phyloP scores from a whole-genome alignment of 2,888 invertebrate genomes.

The Lithophane socia region DNA sequence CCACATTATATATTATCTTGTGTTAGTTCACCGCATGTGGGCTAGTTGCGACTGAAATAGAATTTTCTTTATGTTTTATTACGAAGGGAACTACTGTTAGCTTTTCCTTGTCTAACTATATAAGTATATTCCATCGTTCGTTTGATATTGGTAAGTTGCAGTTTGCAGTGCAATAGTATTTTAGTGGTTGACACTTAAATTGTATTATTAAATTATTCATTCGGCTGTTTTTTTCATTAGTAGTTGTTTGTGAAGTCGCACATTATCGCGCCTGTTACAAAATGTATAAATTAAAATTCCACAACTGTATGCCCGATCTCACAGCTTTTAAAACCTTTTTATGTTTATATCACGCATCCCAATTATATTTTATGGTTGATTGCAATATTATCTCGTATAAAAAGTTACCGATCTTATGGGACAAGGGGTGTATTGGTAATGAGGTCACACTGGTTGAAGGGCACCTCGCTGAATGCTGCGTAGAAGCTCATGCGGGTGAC shows the following conservation, averaged over 20 bases:
- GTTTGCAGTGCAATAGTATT: neutral
- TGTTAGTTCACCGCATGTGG: conserved; percentile 44
- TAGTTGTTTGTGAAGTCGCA: neutral
- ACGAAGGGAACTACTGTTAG: conserved; percentile 1
- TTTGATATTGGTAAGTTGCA: neutral
- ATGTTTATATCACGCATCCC: neutral
- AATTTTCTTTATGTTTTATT: conserved; percentile 47
- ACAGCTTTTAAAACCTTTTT: neutral
- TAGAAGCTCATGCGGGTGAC: conserved; percentile 18
- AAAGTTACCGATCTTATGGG: conserved; percentile 27
- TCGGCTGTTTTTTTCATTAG: neutral
- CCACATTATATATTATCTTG: conserved; percentile 36
- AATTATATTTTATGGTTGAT: conserved; percentile 4
- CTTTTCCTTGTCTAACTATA: conserved; percentile 7
- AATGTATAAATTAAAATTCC: conserved; percentile 14
- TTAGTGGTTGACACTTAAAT: neutral
- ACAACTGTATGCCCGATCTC: too few relatives aligned
- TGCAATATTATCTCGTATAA: conserved; percentile 25
- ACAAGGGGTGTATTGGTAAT: conserved; percentile 26
- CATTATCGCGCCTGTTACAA: conserved; percentile 6
- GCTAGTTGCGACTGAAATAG: conserved; percentile 42
- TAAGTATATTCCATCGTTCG: neutral
- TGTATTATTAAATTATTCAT: neutral
- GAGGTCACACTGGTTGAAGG: conserved; percentile 26
- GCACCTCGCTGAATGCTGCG: conserved; percentile 15